Evolutionary conservation across 2,888 invertebrate species (phyloP).

Genomic region (Venusia cambrica): DNA sequence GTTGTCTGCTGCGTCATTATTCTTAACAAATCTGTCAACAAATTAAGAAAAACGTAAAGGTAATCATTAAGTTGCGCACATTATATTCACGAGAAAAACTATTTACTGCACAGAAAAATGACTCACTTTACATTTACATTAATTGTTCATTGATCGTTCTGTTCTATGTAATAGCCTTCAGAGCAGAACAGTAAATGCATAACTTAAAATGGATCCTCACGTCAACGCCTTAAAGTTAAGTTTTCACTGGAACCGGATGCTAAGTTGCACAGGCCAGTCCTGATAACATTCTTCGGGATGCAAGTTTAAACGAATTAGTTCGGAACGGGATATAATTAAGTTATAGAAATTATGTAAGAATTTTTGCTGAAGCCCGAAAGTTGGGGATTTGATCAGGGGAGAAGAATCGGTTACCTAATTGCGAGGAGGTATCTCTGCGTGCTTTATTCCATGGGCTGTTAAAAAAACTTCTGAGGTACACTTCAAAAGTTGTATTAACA

Average conservation of each 20-base stretch:
- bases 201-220: neutral
- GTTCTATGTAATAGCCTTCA: too few species aligned
- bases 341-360: conserved; percentile 32
- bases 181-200: neutral
- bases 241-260: neutral
- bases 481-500: too few species aligned
- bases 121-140: too few species aligned
- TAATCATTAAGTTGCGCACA: too few species aligned
- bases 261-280: conserved; percentile 15
- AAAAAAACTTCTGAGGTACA: too few species aligned
- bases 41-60: too few species aligned
- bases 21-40: too few species aligned
- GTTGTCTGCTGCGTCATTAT: too few species aligned
- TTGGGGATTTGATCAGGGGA: conserved; percentile 24
- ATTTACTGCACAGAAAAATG: too few species aligned
- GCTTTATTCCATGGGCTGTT: neutral
- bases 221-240: neutral
- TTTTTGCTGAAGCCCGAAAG: conserved; percentile 26
- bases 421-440: conserved; percentile 8
- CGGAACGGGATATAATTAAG: conserved; percentile 28
- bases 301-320: conserved; percentile 44
- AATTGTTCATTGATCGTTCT: too few species aligned
- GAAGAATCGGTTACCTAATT: conserved; percentile 24
- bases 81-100: too few species aligned
- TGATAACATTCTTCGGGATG: conserved; percentile 47